Evolutionary conservation across 92 coral and sea anemone genomes (phyloP).

Genomic region (Umimayanthus kanabou): DNA sequence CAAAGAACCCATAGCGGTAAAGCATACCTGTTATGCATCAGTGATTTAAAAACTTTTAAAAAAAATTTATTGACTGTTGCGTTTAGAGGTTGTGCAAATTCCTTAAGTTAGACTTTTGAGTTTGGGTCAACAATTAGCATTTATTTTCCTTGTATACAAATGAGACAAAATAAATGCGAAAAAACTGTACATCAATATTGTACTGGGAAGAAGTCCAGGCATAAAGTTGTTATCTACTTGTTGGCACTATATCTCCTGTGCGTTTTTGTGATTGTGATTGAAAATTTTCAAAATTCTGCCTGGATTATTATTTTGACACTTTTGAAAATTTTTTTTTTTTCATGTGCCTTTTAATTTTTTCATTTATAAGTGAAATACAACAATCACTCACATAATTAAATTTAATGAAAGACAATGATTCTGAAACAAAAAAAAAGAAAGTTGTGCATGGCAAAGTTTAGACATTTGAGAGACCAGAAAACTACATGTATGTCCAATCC

Average conservation of each 20-base stretch:
- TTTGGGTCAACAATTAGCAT: neutral
- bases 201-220: too few species aligned
- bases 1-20: slow-evolving; percentile 5
- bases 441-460: neutral
- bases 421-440: neutral
- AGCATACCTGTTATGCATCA: neutral
- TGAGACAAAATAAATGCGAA: neutral
- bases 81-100: neutral
- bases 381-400: too few species aligned
- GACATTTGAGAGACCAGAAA: neutral
- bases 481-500: neutral
- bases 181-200: too few species aligned
- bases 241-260: too few species aligned
- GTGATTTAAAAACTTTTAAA: neutral
- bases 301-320: too few species aligned
- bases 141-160: neutral
- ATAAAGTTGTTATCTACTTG: too few species aligned
- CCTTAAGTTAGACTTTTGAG: neutral
- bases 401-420: neutral
- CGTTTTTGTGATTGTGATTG: too few species aligned
- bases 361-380: neutral
- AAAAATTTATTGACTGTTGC: too few species aligned
- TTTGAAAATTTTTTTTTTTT: too few species aligned
- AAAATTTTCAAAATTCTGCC: too few species aligned
- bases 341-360: neutral